Base-by-base conservation (phyloP, 1,140 invertebrate species). In the Tenebrio molitor region DNA sequence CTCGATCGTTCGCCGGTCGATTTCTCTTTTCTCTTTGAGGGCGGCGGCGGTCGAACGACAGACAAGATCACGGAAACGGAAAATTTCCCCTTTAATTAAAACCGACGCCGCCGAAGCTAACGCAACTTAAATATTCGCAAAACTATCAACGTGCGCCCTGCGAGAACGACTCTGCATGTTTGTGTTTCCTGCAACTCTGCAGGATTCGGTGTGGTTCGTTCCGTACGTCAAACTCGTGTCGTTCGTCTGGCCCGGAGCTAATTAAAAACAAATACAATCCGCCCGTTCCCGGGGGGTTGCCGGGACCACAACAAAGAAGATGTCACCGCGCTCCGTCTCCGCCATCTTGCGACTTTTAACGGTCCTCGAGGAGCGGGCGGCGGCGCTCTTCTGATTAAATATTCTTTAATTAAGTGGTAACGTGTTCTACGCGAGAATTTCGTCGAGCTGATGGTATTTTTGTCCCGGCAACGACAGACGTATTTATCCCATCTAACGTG, bases 201-300 rank as follows among this genome's bases (percentile, higher is more conserved):
- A 50, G 44, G 17, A 50, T 50, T 50, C n/a, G 16, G 44, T 12
- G 3, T 3, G 12, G 12, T 50, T 50, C 44, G 16, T 50, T 50
- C 15, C 10, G 15, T 16, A 50, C 44, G 19, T 58, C 50, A 58
- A 58, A 58, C 23, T 58, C 12, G 50, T 58, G 23, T 58, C 50
- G 12, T 58, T 21, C 23, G 50, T 58, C 29, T 2, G 10, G 21
- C 50, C 50, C 14, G 10, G 15, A 23, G 50, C 50, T 58, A 58
- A 58, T 58, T 58, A 58, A 58, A 58, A 58, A 29, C 50, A 58
- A 58, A 58, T 58, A 58, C 23, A 58, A 58, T 29, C 50, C 50
- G 14, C 21, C 50, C 21, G 50, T 23, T 58, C 12, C 23, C 50
- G 10, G 23, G 15, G 19, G 15, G 44, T 50, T 15, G 50, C 14